Percentiles rank a stretch among this genome's conserved stretches.
phyloP scores from a whole-genome alignment of 1,140 invertebrate genomes.

The Drepana arcuata region DNA sequence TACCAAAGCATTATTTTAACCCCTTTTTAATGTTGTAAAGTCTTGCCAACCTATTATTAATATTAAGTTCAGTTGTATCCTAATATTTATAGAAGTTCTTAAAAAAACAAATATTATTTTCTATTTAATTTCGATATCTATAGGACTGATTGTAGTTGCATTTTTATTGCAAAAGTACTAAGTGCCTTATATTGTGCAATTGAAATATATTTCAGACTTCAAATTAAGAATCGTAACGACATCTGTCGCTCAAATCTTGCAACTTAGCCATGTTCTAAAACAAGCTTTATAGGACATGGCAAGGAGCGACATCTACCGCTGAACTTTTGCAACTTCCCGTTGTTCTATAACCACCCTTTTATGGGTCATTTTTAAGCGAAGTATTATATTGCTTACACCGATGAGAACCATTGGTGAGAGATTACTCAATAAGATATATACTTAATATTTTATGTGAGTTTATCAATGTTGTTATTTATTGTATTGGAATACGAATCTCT shows the following conservation, averaged over 20 bases:
- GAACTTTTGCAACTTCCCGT: not conserved
- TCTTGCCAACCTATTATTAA: conserved; percentile 16
- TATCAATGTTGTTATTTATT: conserved; percentile 1
- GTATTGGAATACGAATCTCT: too few species aligned
- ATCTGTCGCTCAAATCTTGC: too few species aligned
- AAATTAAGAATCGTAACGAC: too few species aligned
- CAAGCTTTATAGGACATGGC: not conserved
- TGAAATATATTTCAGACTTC: not conserved
- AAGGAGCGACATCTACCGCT: conserved; percentile 1
- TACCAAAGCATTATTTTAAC: conserved; percentile 24
- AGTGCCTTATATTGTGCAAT: conserved; percentile 23
- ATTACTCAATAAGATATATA: conserved; percentile 16
- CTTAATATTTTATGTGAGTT: conserved; percentile 15
- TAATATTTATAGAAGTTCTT: conserved; percentile 6
- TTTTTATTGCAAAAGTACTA: conserved; percentile 12
- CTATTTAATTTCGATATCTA: conserved; percentile 14
- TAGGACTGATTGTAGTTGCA: conserved; percentile 19
- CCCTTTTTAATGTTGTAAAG: conserved; percentile 19
- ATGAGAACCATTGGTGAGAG: conserved; percentile 1
- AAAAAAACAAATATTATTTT: conserved; percentile 12
- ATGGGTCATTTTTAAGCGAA: conserved; percentile 1
- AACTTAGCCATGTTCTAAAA: not conserved
- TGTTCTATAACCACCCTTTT: not conserved
- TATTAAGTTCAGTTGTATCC: conserved; percentile 13
- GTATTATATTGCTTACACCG: not conserved